phyloP scores from a whole-genome alignment of 2,797 vertebrate genomes.

The Gouania willdenowi region DNA sequence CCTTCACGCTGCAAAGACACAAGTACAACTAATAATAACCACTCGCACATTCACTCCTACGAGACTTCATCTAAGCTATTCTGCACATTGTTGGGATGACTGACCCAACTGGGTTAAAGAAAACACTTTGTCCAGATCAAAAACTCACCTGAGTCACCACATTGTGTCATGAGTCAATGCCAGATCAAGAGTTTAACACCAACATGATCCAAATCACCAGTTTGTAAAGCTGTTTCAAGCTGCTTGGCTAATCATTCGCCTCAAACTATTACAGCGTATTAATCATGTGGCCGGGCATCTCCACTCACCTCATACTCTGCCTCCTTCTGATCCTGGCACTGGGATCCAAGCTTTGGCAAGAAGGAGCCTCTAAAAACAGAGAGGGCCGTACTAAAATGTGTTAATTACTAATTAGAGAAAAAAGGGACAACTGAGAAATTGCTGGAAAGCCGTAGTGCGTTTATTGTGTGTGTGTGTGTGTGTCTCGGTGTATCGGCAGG shows the following conservation, averaged over 20 bases:
- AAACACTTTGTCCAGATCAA: too few species aligned
- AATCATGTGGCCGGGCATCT: constrained; percentile 32
- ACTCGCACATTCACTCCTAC: too few species aligned
- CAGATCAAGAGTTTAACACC: constrained; percentile 30
- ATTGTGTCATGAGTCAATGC: too few species aligned
- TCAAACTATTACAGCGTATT: constrained; percentile 35
- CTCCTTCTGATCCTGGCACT: constrained; percentile 78
- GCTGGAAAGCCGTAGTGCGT: constrained; percentile 42
- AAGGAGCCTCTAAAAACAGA: constrained; percentile 70
- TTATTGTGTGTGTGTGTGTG: constrained; percentile 3
- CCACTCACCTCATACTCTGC: constrained; percentile 44
- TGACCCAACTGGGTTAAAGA: too few species aligned
- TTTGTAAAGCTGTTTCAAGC: constrained; percentile 39
- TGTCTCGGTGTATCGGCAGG: constrained; percentile 4
- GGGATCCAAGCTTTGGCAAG: constrained; percentile 81
- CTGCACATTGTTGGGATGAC: too few species aligned
- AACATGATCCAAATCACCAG: constrained; percentile 26
- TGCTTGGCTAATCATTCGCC: constrained; percentile 46
- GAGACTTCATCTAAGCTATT: too few species aligned
- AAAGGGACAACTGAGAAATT: constrained; percentile 44
- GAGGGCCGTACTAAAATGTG: constrained; percentile 72
- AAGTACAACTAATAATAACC: too few species aligned
- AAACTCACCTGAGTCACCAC: too few species aligned
- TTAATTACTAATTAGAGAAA: constrained; percentile 77
- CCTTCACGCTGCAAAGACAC: too few species aligned